Base-by-base conservation (phyloP, 92 coral and sea anemone species). In the Chrysogorgia sp. region DNA sequence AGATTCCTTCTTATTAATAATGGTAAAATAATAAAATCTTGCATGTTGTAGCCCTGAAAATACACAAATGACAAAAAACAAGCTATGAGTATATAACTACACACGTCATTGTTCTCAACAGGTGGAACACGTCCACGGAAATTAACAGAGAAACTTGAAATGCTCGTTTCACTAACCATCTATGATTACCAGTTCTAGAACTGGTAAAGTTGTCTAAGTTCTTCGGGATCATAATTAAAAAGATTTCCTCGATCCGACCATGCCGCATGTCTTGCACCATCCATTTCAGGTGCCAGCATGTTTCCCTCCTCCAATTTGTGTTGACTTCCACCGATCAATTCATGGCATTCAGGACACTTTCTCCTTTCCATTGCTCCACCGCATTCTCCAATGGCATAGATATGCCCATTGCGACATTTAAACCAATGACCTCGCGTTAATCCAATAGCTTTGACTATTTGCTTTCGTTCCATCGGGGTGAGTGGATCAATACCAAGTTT, bases 221-320 rank as follows among this genome's bases (percentile, higher is more conserved):
- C 37, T 47, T 69, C 76, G 9, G 43, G 76, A 30, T 69, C 76
- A 24, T 92, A 92, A 86, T 92, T 92, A 28, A 10, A 45, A 68
- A 92, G 55, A 77, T 92, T 92, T 34, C 92, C 96, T 63, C 85
- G 96, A 59, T 90, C 91, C 53, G 97, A 92, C 97, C 97, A 92
- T 19, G 97, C 97, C 2, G 97, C 10, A 55, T 83, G 62, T 40
- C 32, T 58, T 25, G 94, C 97, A 3, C 83, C 83, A 55, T 92
- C 97, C 97, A 92, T 92, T 77, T 92, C 97, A 5, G 94, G 59
- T 2, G 97, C 97, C 49, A 92, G 43, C 53, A 41, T 43, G 75
- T 92, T 92, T 0, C 92, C 90, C 24, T 85, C 88, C 17, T 10
- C 86, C 29, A 89, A 80, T 29, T 5, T 20, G 68, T 92, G 97